A percentile compares a stretch with the other conserved stretches of the same genome.
Conservation (phyloP, 2,888 invertebrate genomes). For the Conomelus anceps region DNA sequence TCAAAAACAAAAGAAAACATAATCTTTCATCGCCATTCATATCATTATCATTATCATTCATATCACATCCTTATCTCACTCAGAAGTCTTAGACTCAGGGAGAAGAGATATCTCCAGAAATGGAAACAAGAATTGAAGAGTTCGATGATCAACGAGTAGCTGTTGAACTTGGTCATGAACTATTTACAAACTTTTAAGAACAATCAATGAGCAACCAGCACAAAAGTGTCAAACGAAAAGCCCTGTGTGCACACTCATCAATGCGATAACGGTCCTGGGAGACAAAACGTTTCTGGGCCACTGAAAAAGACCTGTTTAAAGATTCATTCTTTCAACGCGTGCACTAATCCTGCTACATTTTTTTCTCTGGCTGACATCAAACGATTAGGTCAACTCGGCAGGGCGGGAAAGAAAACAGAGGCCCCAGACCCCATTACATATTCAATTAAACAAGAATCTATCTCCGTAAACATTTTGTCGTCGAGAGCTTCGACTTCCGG, state of each 20-base stretch:
- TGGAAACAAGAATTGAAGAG: too few species aligned
- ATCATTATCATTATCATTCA: too few species aligned
- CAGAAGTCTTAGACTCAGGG: too few species aligned
- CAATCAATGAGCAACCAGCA: background rate
- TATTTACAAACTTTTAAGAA: background rate
- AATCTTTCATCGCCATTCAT: too few species aligned
- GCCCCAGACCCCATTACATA: constrained; percentile 50
- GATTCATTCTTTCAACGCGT: background rate
- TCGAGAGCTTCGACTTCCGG: background rate
- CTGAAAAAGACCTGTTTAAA: background rate
- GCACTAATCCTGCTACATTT: background rate
- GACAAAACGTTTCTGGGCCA: background rate
- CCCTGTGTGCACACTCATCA: background rate
- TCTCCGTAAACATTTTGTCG: constrained; percentile 40
- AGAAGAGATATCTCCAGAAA: too few species aligned
- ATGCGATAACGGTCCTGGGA: background rate
- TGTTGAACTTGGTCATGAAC: background rate
- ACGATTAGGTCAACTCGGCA: background rate
- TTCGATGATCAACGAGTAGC: too few species aligned
- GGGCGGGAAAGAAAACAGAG: background rate
- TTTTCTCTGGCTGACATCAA: background rate
- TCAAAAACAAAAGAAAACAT: too few species aligned
- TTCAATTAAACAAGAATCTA: constrained; percentile 67
- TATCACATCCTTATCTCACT: too few species aligned
- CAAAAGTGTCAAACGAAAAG: background rate